Base-by-base conservation (phyloP, 2,113 vertebrate genomes). In the Stomatorhinus ivindoensis region DNA sequence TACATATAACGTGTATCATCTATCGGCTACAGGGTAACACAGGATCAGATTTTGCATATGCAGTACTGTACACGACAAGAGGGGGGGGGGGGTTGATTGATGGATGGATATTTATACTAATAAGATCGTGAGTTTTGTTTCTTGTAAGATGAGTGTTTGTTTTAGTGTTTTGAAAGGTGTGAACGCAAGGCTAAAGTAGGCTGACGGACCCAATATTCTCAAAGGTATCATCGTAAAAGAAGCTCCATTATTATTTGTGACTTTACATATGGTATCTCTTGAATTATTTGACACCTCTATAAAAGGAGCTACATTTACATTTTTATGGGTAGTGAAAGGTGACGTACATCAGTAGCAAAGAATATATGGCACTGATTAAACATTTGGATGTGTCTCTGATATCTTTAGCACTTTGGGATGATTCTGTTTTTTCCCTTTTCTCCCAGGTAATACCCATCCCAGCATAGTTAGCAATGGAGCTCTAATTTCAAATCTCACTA, bases 291-390 rank as follows among this genome's bases (percentile, higher is more conserved):
- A 19, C 73, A 39, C 35, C 31, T 80, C 31, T 80, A 42, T 42
- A 42, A 80, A 80, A 39, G 4, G 35, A 42, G 27, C 31, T 69
- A 42, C 73, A 42, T 69, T 69, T 69, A 80, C 73, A 80, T 80
- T 80, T 80, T 80, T 80, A 80, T 80, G 73, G 73, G 73, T 42
- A n/a, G n/a, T n/a, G n/a, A n/a, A n/a, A n/a, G n/a, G n/a, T n/a
- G n/a, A n/a, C n/a, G n/a, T n/a, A n/a, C n/a, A n/a, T n/a, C n/a
- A n/a, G n/a, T n/a, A 42, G 35, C 35, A 80, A 42, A 39, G 73
- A 42, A 19, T 42, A 80, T 80, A 42, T 42, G 35, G 69, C 69
- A 76, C 35, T 76, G 73, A 80, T 39, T 80, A 39, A 80, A 80
- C 31, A n/a, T 69, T 69, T 80, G 35, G 35, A 80, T 80, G 35